Evolutionary conservation across 2,888 invertebrate species (phyloP), one percentile per base, ranked within the genome.

Genomic region (Drosophila fulvimacula): DNA sequence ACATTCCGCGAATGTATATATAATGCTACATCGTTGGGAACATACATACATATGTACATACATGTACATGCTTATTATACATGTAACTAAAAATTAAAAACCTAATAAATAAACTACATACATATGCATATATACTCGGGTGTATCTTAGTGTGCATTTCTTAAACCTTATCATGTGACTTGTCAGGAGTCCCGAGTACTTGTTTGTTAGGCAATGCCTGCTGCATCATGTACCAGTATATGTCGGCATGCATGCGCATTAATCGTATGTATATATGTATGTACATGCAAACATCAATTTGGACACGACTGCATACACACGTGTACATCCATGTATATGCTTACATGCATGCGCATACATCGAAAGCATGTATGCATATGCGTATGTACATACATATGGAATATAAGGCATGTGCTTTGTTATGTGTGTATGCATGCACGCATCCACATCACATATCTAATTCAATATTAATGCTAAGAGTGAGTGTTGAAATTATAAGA

Each of bases 1-100:
- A 34, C 24, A 19, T 44, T 68, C 46, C 58, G 46, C 44, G 32
- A 61, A 61, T 71, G 34, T n/a, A 36, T 19, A 32, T 15, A 24
- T 32, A 32, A 30, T 39, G 17, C 56, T 19, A 62, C 42, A 49
- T 60, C 58, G 21, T 46, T 38, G 38, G 36, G 21, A 34, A 17
- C 21, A 13, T 30, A 36, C 34, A 42, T 10, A 36, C 11, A 44
- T 17, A 34, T 44, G 10, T 42, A 42, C 13, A 36, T 15, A 44
- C 21, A 34, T 44, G 10, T 17, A 13, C 17, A 39, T 39, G 27
- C 15, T 7, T 36, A 24, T 52, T 11, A 3, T 0, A 24, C 21
- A 24, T 38, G 36, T 38, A 17, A 38, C 17, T 53, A 34, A 17
- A 19, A 34, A 3, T 2, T 13, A 51, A 17, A 24, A 5, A 15